Evolutionary conservation across 2,113 vertebrate species (phyloP), one percentile per base, ranked within the genome.

Genomic region (Hymenochirus boettgeri): DNA sequence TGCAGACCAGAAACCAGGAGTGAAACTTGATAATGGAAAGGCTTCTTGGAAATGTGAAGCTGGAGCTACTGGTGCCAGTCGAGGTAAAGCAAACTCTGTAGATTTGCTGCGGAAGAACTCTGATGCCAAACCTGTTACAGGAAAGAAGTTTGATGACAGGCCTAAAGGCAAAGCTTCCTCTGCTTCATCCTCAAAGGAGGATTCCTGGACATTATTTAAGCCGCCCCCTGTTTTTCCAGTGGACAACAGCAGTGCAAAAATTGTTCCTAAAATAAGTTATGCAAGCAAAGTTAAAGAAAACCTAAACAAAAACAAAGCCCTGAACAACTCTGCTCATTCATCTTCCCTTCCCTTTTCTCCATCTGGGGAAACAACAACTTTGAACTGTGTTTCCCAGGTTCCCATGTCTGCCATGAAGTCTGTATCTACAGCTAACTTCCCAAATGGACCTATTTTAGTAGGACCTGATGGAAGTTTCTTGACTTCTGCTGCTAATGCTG

Each of bases 221-320:
- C 96, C 96, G 21, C 96, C 94, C 24, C 94, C 96, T 6, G 96
- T 96, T 79, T 98, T 99, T 85, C 96, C 96, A 78, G 96, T 99
- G 88, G 95, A 98, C 86, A 98, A 98, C 74, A 99, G 96, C 88
- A 99, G 96, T 76, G 96, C 96, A 83, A 98, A 97, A 90, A 98
- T 97, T 46, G 96, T 98, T 88, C 95, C 96, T 79, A 98, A 98
- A 90, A 98, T 99, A 86, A 99, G 95, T 96, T 99, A 99, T 93
- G 96, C 96, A 92, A 99, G 96, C 83, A 99, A 99, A 93, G 96
- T 99, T 83, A 99, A 99, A 86, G 96, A 98, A 80, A 99, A 99
- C 91, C 94, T 99, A 90, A 97, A 99, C 85, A 98, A 97, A 92
- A 86, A 92, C 72, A 85, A 91, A 81, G 92, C 93, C 74, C 83